Percentiles rank a stretch among this genome's conserved stretches.
These are phyloP conservation scores for Nyctereutes procyonoides DNA, from an alignment of 2,113 vertebrate species.

Conservation along the genomic window DNA sequence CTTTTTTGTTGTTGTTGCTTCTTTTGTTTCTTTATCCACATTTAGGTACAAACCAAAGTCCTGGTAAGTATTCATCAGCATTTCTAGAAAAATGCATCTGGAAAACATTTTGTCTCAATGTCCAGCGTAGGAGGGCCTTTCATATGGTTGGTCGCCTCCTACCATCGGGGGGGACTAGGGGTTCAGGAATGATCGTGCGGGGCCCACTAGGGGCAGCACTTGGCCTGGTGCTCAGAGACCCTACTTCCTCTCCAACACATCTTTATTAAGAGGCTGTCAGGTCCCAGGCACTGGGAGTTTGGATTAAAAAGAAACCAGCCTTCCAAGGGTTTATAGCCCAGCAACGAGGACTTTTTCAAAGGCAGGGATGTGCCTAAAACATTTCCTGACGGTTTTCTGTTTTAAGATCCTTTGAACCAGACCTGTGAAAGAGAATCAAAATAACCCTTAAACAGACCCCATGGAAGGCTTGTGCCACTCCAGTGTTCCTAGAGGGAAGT, in stretches of 20 bases:
- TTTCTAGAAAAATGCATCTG: background rate
- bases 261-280: background rate
- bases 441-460: background rate
- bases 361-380: background rate
- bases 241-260: fast-evolving
- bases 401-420: background rate
- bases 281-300: background rate
- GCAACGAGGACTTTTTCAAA: background rate
- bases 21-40: background rate
- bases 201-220: fast-evolving
- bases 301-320: background rate
- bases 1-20: background rate
- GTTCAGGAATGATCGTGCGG: fast-evolving
- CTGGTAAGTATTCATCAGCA: background rate
- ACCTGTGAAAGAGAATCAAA: background rate
- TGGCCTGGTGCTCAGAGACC: background rate
- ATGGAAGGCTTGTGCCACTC: fast-evolving
- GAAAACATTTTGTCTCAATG: background rate
- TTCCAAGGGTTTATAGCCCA: background rate
- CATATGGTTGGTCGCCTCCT: fast-evolving
- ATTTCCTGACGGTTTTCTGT: background rate
- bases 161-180: background rate
- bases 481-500: no score
- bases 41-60: background rate
- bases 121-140: background rate